Conservation (phyloP, 2,888 invertebrate species). For the Ceriagrion tenellum region DNA sequence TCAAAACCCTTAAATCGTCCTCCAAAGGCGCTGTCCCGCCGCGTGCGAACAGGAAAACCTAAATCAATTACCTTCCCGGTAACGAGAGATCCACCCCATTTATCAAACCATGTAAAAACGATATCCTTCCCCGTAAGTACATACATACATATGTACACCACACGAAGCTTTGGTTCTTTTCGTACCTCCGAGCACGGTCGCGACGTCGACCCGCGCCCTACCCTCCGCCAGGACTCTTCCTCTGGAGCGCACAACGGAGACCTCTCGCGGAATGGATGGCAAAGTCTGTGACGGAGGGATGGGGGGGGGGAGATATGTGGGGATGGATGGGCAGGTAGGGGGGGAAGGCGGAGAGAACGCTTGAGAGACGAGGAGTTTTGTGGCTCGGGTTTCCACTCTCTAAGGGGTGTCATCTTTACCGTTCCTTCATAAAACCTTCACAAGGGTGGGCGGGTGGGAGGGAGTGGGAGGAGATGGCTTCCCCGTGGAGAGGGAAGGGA, state of each 20-base stretch:
- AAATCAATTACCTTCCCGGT: slow-evolving; percentile 58
- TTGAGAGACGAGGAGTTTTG: slow-evolving; percentile 13
- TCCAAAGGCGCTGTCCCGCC: not conserved
- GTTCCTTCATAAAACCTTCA: slow-evolving; percentile 60
- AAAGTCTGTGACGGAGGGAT: not conserved
- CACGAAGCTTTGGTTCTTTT: not conserved
- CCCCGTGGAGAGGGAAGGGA: not conserved
- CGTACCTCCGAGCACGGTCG: not conserved
- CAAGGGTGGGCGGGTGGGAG: not conserved
- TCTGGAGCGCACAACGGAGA: not conserved
- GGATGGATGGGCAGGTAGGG: not conserved
- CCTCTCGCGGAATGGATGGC: not conserved
- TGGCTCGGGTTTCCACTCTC: slow-evolving; percentile 19
- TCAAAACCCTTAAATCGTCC: not conserved
- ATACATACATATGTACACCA: not conserved
- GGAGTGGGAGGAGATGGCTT: not conserved
- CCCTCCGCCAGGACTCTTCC: not conserved
- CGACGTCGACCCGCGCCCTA: not conserved
- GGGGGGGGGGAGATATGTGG: not conserved
- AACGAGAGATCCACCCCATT: slow-evolving; percentile 53
- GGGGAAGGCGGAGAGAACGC: not conserved
- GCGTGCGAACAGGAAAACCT: slow-evolving; percentile 24
- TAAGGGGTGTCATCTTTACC: slow-evolving; percentile 65
- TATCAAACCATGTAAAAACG: slow-evolving; percentile 66
- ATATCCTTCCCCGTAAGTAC: not conserved